Percentiles rank a stretch among this genome's conserved stretches.
Evolutionary conservation across 2,113 vertebrate species (phyloP).

Genomic region (Pygoscelis adeliae): DNA sequence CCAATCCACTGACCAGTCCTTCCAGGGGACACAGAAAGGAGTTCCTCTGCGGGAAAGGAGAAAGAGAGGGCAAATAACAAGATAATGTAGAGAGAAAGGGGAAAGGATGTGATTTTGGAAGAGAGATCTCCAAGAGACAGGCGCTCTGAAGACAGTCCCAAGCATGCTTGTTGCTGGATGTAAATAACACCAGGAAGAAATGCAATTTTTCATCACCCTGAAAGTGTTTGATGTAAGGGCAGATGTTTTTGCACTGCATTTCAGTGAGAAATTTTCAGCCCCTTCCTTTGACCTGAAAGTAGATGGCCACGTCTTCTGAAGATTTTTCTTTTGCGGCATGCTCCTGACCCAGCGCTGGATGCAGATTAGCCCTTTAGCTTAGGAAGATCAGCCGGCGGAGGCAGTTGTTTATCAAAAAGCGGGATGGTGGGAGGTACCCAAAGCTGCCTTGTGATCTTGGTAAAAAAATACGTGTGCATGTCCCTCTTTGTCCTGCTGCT

Average conservation of each 20-base stretch:
- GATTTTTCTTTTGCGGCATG: background rate
- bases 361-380: background rate
- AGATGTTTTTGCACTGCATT: background rate
- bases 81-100: background rate
- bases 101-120: background rate
- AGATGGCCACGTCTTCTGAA: background rate
- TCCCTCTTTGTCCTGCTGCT: background rate
- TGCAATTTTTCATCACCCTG: background rate
- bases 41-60: background rate
- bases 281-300: background rate
- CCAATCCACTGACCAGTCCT: background rate
- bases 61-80: background rate
- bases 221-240: background rate
- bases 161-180: background rate
- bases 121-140: background rate
- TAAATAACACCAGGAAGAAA: background rate
- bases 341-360: background rate
- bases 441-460: background rate
- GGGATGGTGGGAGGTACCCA: background rate
- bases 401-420: background rate
- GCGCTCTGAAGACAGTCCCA: background rate
- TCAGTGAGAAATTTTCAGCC: background rate
- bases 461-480: rapidly evolving
- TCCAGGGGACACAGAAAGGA: background rate
- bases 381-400: background rate